These are phyloP conservation scores for Rhegmatorhina hoffmannsi DNA, from an alignment of 2,113 vertebrate species.

Conservation along the genomic window DNA sequence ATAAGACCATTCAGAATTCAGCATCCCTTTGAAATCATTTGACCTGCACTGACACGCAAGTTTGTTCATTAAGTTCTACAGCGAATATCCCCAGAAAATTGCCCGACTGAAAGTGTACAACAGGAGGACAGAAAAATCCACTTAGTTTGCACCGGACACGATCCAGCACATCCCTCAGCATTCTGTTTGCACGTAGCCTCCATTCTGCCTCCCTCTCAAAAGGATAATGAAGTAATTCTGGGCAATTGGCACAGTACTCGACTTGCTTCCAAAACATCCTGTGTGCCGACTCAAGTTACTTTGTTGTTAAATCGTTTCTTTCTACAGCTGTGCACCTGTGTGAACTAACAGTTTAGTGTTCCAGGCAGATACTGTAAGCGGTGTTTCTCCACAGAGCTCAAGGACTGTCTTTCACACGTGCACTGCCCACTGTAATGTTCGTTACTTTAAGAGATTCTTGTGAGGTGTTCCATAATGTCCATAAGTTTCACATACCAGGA, in stretches of 20 bases:
- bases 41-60: neutral
- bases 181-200: neutral
- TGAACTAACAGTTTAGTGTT: neutral
- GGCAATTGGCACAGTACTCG: neutral
- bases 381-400: neutral
- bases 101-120: neutral
- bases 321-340: neutral
- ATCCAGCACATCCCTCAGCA: neutral
- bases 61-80: neutral
- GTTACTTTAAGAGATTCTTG: neutral
- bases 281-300: neutral
- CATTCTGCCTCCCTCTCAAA: neutral
- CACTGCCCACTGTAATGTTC: neutral
- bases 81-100: rapidly evolving
- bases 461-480: neutral
- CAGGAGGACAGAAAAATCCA: neutral
- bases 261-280: neutral
- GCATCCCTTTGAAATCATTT: neutral
- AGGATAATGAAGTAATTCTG: rapidly evolving
- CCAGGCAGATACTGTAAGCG: neutral
- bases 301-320: neutral
- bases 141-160: neutral
- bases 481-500: rapidly evolving
- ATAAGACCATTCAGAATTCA: neutral
- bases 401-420: neutral